Percentiles rank a stretch among this genome's conserved stretches.
Evolutionary conservation across 2,113 vertebrate species (phyloP).

Genomic region (Hippopotamus amphibius): DNA sequence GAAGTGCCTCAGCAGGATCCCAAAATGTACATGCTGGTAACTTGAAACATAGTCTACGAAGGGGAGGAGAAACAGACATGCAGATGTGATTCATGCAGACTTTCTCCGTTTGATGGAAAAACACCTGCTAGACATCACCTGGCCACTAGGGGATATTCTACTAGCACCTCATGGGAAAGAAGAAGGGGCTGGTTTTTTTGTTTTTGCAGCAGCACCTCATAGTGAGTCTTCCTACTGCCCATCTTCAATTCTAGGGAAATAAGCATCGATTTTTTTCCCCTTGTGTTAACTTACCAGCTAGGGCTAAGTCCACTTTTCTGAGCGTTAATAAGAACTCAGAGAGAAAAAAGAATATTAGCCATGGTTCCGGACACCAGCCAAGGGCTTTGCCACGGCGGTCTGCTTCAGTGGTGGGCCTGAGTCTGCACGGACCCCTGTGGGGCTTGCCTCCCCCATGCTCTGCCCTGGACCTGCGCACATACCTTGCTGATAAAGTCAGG

Average conservation of each 20-base stretch:
- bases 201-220: neutral
- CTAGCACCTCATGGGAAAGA: neutral
- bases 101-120: neutral
- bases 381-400: fast-evolving
- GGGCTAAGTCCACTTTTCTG: neutral
- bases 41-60: neutral
- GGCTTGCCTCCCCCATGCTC: fast-evolving
- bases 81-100: neutral
- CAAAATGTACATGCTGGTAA: neutral
- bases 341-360: neutral
- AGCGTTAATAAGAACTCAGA: neutral
- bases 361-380: neutral
- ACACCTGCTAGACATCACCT: neutral
- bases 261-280: neutral
- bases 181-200: neutral
- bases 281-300: neutral
- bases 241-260: neutral
- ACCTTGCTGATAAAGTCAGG: neutral
- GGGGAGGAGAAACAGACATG: neutral
- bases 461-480: neutral
- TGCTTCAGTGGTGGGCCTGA: too few relatives aligned
- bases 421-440: neutral
- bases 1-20: neutral
- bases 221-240: neutral
- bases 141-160: neutral